phyloP scores from a whole-genome alignment of 2,888 invertebrate species.

The Napeogenes sylphis region DNA sequence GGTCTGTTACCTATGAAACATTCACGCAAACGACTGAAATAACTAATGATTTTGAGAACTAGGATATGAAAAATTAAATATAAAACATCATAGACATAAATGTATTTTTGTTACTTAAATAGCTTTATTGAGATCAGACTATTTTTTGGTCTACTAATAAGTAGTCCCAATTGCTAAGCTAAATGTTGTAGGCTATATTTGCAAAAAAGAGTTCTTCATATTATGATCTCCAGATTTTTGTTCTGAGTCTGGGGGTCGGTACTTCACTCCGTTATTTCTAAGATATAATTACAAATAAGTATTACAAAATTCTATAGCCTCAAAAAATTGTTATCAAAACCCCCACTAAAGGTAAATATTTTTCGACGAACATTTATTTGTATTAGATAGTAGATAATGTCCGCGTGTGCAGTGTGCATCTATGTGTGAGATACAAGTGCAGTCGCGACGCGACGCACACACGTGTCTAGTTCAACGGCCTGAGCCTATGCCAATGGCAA shows the following conservation, averaged over 20 bases:
- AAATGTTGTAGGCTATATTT: not conserved
- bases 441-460: constrained; percentile 28
- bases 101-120: too few species aligned
- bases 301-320: not conserved
- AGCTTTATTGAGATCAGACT: too few species aligned
- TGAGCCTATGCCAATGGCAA: constrained; percentile 68
- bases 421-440: constrained; percentile 17
- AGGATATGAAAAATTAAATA: not conserved
- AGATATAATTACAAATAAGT: too few species aligned
- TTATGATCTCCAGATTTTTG: too few species aligned
- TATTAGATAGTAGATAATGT: constrained; percentile 21
- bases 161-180: not conserved
- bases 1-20: constrained; percentile 14
- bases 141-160: too few species aligned
- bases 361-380: constrained; percentile 20
- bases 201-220: too few species aligned
- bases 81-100: not conserved
- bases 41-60: not conserved
- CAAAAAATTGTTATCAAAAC: constrained; percentile 1
- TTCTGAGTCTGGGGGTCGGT: too few species aligned
- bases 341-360: constrained; percentile 14
- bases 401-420: constrained; percentile 13
- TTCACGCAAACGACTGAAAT: constrained; percentile 7
- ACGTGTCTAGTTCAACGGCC: constrained; percentile 57
- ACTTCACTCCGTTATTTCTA: too few species aligned